Conservation (phyloP, 1,140 invertebrate species). For the Pygmarrhopalites habei region DNA sequence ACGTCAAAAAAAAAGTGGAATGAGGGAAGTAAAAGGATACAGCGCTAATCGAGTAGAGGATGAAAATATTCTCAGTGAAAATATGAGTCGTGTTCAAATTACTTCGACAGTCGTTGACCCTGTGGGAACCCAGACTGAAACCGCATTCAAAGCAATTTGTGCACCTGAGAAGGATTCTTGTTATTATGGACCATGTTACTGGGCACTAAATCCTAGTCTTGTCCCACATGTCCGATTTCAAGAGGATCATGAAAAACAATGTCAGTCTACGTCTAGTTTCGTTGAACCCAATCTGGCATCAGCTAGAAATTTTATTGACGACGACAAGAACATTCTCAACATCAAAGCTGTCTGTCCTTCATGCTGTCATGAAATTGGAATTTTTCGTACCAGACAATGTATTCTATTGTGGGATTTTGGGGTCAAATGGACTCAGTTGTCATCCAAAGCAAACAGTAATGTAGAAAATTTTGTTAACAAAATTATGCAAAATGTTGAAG, state of each 20-base stretch:
- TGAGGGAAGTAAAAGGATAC: neutral
- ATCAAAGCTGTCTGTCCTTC: constrained; percentile 15
- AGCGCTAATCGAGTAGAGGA: neutral
- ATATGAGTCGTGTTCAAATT: too few relatives aligned
- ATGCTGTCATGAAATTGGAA: constrained; percentile 25
- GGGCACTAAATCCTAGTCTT: constrained; percentile 25
- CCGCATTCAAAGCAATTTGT: constrained; percentile 20
- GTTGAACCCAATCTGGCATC: neutral
- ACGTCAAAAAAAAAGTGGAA: neutral
- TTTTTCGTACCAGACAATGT: constrained; percentile 13
- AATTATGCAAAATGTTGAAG: neutral
- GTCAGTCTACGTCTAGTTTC: neutral
- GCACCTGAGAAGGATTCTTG: constrained; percentile 15
- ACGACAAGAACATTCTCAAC: too few relatives aligned
- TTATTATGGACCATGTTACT: constrained; percentile 33
- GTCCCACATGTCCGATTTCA: neutral
- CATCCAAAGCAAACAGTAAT: too few relatives aligned
- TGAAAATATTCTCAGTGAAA: too few relatives aligned
- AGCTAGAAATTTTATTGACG: too few relatives aligned
- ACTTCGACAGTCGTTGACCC: too few relatives aligned
- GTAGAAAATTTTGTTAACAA: too few relatives aligned
- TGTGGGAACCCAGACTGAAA: neutral
- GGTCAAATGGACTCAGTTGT: constrained; percentile 12
- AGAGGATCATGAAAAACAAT: too few relatives aligned
- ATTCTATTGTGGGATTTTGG: constrained; percentile 32